Conservation (phyloP, 2,797 vertebrate genomes). For the Margarornis squamiger region DNA sequence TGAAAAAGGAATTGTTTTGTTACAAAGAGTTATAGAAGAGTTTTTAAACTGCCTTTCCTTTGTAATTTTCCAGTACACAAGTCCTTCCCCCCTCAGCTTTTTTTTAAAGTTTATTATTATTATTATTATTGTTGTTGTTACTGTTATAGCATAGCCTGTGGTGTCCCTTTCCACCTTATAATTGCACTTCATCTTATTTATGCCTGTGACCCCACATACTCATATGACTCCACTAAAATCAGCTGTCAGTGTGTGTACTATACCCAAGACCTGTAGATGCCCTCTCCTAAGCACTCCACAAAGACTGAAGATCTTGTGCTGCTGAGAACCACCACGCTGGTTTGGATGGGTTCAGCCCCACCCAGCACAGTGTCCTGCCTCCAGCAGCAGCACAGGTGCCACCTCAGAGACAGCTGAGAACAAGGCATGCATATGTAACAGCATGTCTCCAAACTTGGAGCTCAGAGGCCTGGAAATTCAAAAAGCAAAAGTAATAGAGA, state of each 20-base stretch:
- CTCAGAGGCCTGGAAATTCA: not conserved
- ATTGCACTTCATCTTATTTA: not conserved
- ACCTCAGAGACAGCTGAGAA: not conserved
- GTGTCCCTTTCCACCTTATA: not conserved
- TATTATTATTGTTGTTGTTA: too few species aligned
- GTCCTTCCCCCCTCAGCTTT: fast-evolving
- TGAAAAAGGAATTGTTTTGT: not conserved
- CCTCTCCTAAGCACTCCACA: not conserved
- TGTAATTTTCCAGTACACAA: not conserved
- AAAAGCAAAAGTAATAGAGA: not conserved
- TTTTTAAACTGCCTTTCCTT: not conserved
- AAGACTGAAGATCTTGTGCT: not conserved
- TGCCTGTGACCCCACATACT: not conserved
- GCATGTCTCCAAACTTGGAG: not conserved
- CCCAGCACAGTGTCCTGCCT: not conserved
- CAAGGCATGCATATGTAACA: not conserved
- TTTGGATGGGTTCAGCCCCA: not conserved
- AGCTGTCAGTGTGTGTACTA: not conserved
- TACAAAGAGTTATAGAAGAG: not conserved
- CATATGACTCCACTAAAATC: not conserved
- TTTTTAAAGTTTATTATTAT: not conserved
- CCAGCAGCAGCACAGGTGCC: not conserved
- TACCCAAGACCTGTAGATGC: not conserved
- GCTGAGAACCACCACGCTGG: fast-evolving
- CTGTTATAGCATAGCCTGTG: not conserved